Percentiles rank a stretch among this genome's conserved stretches.
Conservation (phyloP, 2,113 vertebrate genomes). For the Hypocryptadius cinnamomeus region DNA sequence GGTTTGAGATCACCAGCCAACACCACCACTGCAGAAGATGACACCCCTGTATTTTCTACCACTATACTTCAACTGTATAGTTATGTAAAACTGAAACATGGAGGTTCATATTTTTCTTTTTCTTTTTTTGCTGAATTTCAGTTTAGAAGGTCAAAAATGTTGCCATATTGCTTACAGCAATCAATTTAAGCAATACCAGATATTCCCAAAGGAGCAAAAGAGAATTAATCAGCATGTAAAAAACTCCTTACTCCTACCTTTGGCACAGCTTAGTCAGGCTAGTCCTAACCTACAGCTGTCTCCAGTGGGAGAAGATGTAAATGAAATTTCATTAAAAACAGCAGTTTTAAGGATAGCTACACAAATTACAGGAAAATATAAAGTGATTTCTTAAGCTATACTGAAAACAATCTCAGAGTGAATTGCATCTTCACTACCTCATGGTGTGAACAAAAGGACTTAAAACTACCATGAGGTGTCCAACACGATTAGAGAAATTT, state of each 20-base stretch:
- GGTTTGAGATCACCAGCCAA: neutral
- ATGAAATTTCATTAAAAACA: constrained; percentile 59
- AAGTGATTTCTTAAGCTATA: neutral
- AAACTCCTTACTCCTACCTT: constrained; percentile 68
- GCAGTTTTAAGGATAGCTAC: constrained; percentile 52
- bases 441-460: neutral
- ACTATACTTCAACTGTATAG: neutral
- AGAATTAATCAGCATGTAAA: constrained; percentile 68
- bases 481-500: neutral
- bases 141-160: constrained; percentile 65
- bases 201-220: constrained; percentile 60
- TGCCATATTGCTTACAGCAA: constrained; percentile 66
- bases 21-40: neutral
- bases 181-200: constrained; percentile 68
- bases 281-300: constrained; percentile 67
- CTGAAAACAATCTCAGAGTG: neutral
- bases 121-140: constrained; percentile 36
- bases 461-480: neutral
- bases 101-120: neutral
- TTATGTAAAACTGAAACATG: constrained; percentile 2
- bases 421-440: neutral
- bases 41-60: neutral
- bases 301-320: constrained; percentile 64
- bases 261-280: constrained; percentile 66
- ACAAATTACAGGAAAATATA: constrained; percentile 30